phyloP scores from a whole-genome alignment of 35 echinoderm and acorn worm species.

The Anneissia japonica region DNA sequence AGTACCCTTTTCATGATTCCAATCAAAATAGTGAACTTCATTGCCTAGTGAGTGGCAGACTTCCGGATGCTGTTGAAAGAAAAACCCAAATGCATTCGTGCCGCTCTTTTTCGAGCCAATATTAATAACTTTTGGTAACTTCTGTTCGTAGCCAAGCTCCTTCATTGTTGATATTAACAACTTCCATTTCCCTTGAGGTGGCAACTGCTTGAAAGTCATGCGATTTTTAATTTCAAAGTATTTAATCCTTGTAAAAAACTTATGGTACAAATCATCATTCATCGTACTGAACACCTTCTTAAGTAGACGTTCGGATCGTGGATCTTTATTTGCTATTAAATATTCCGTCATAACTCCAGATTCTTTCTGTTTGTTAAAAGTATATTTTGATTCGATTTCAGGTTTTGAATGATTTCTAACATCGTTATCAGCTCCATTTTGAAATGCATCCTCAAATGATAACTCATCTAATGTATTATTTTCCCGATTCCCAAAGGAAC shows the following conservation, averaged over 20 bases:
- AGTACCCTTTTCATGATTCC: conserved; percentile 78
- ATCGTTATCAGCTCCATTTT: too few species aligned
- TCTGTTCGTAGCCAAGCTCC: conserved; percentile 44
- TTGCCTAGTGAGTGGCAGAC: conserved; percentile 70
- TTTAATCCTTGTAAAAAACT: conserved; percentile 5
- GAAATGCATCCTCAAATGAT: background rate
- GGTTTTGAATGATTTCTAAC: background rate
- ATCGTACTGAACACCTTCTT: conserved; percentile 14
- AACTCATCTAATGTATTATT: background rate
- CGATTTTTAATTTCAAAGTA: background rate
- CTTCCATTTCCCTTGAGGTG: conserved; percentile 29
- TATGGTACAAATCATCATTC: background rate
- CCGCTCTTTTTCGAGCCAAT: conserved; percentile 93
- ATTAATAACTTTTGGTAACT: conserved; percentile 70
- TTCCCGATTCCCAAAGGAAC: background rate
- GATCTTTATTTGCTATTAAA: background rate
- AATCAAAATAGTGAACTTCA: conserved; percentile 97
- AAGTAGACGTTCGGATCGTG: conserved; percentile 12
- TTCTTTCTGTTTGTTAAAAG: background rate
- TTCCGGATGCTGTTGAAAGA: conserved; percentile 68
- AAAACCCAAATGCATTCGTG: conserved; percentile 78
- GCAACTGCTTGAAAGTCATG: conserved; percentile 10
- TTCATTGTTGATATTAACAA: conserved; percentile 31
- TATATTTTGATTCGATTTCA: background rate
- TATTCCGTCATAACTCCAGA: background rate